Evolutionary conservation across 2,797 vertebrate species (phyloP), one percentile per base, ranked within the genome.

Genomic region (Ispidina lecontei): DNA sequence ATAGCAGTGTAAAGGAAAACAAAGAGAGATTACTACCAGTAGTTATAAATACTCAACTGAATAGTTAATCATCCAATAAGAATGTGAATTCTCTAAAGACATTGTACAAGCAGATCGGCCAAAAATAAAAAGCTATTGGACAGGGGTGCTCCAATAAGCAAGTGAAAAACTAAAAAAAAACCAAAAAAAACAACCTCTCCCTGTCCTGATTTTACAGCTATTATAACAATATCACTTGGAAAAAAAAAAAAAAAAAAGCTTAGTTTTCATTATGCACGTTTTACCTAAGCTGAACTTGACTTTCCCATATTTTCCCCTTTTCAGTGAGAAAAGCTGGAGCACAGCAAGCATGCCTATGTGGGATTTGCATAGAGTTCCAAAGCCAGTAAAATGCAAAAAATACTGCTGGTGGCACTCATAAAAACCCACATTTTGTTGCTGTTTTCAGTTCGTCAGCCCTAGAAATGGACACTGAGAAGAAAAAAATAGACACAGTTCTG

Each of bases 1-100:
- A 96, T 94, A 90, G 91, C 41, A 93, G 77, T 17, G 65, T 79
- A 96, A 95, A 96, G 91, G 93, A 97, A 96, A 96, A 95, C 94
- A 96, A 96, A 96, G 93, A 67, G 85, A 96, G 88, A 94, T 90
- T 93, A 89, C 77, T 89, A 93, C 60, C 72, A 87, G 76, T 89
- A 91, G 92, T 90, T 93, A 89, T 63, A 90, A 86, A 94, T 91
- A 91, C 83, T 90, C 79, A 87, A 88, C 84, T 72, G 77, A 87
- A 90, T 78, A 94, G 93, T 89, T 94, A 94, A 95, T 94, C 81
- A 94, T 87, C 72, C 90, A 90, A 12, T 94, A 91, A 90, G 91
- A 94, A 91, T 23, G 55, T n/a, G 55, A 91, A 62, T 37, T 93
- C 72, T 80, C 86, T 78, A 52, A 87, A 89, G 86, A 91, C 69